These are phyloP conservation scores for Leptobrachium ailaonicum DNA, from an alignment of 2,113 vertebrate genomes.

Conservation along the genomic window DNA sequence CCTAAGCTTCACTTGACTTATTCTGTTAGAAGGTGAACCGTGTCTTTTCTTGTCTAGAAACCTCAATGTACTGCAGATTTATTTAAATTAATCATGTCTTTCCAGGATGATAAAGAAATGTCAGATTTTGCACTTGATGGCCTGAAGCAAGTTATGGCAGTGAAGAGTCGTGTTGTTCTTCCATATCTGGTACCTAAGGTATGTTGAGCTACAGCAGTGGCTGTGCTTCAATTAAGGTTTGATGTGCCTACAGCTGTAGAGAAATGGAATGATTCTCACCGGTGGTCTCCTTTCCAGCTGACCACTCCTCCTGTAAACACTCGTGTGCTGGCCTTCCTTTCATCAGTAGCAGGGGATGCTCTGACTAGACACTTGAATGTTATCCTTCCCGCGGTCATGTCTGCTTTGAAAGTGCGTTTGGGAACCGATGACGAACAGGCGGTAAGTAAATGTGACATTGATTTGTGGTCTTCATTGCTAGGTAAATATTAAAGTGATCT, in stretches of 20 bases:
- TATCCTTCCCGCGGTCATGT: constrained; percentile 91
- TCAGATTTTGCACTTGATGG: constrained; percentile 94
- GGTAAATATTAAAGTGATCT: too few species aligned
- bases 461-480: too few species aligned
- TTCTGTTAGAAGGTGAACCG: too few species aligned
- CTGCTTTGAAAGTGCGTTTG: constrained; percentile 88
- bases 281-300: constrained; percentile 66
- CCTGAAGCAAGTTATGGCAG: constrained; percentile 97
- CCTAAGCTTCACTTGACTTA: too few species aligned
- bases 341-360: constrained; percentile 90
- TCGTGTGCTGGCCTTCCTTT: constrained; percentile 93
- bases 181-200: constrained; percentile 98
- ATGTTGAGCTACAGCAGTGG: not conserved
- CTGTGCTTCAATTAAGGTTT: not conserved
- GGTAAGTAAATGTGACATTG: not conserved
- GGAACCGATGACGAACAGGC: constrained; percentile 77
- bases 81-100: not conserved
- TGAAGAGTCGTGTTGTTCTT: constrained; percentile 95
- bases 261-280: not conserved
- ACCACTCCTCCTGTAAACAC: constrained; percentile 91
- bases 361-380: constrained; percentile 92
- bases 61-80: not conserved
- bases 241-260: not conserved
- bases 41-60: too few species aligned
- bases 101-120: constrained; percentile 82